Conservation (phyloP, 2,797 vertebrate genomes). For the Benthosema pterotum region DNA sequence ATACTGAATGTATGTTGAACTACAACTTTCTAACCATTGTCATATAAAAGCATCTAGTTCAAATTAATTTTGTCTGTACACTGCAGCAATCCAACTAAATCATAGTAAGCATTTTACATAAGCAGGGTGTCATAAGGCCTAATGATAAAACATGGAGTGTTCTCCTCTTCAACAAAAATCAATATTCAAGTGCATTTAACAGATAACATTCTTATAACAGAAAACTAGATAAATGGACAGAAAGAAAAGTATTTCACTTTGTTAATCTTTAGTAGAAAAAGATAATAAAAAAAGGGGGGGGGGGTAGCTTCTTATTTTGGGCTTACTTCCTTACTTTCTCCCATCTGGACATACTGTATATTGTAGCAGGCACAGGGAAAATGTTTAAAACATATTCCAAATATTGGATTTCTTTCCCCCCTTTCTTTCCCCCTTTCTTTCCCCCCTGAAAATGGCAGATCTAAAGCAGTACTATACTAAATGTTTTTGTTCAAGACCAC, state of each 20-base stretch:
- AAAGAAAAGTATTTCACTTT: slow-evolving; percentile 20
- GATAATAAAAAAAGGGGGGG: too few relatives aligned
- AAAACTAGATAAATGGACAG: slow-evolving; percentile 35
- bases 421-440: too few relatives aligned
- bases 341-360: too few relatives aligned
- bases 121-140: slow-evolving; percentile 36
- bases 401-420: too few relatives aligned
- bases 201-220: slow-evolving; percentile 1
- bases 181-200: slow-evolving; percentile 9
- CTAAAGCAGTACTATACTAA: too few relatives aligned
- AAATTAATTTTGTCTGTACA: slow-evolving; percentile 29
- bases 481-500: too few relatives aligned
- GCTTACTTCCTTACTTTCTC: too few relatives aligned
- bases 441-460: too few relatives aligned
- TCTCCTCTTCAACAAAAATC: too few relatives aligned
- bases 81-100: background rate
- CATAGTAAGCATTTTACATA: slow-evolving; percentile 27
- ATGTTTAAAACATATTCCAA: too few relatives aligned
- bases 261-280: background rate
- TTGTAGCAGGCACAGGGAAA: too few relatives aligned
- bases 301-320: too few relatives aligned
- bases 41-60: background rate
- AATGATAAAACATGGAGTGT: background rate
- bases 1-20: slow-evolving; percentile 13
- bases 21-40: background rate